phyloP scores from a whole-genome alignment of 2,888 invertebrate genomes.

The Dryobotodes eremita region DNA sequence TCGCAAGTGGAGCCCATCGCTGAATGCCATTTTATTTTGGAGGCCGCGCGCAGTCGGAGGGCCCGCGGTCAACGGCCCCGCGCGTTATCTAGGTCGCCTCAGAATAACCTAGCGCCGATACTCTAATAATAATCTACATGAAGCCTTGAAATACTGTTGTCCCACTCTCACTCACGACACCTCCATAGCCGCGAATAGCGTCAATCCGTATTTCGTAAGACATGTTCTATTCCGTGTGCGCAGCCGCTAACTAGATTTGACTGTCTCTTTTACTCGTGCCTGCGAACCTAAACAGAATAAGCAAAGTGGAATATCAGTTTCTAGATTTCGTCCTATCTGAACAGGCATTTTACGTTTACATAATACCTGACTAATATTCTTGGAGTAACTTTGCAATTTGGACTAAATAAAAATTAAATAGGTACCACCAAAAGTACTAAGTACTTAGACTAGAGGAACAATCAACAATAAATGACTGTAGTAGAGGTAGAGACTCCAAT shows the following conservation, averaged over 20 bases:
- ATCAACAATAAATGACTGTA: background rate
- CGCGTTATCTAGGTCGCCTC: constrained; percentile 90
- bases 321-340: constrained; percentile 72
- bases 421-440: background rate
- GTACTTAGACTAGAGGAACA: too few relatives aligned
- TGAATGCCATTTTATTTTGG: constrained; percentile 90
- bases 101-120: constrained; percentile 91
- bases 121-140: constrained; percentile 89
- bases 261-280: constrained; percentile 83
- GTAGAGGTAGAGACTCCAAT: background rate
- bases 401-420: background rate
- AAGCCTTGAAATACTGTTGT: constrained; percentile 86
- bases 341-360: constrained; percentile 71
- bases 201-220: constrained; percentile 84
- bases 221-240: constrained; percentile 76
- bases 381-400: constrained; percentile 19
- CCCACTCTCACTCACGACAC: constrained; percentile 84
- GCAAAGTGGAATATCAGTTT: constrained; percentile 76
- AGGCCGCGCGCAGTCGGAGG: constrained; percentile 89
- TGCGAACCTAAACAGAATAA: constrained; percentile 72
- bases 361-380: constrained; percentile 65
- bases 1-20: constrained; percentile 90
- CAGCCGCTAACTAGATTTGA: constrained; percentile 77
- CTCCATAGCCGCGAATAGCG: constrained; percentile 77
- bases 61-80: constrained; percentile 90